Percentiles rank a stretch among this genome's conserved stretches.
phyloP scores from a whole-genome alignment of 2,113 vertebrate genomes.

The Neolamprologus fasciatus region DNA sequence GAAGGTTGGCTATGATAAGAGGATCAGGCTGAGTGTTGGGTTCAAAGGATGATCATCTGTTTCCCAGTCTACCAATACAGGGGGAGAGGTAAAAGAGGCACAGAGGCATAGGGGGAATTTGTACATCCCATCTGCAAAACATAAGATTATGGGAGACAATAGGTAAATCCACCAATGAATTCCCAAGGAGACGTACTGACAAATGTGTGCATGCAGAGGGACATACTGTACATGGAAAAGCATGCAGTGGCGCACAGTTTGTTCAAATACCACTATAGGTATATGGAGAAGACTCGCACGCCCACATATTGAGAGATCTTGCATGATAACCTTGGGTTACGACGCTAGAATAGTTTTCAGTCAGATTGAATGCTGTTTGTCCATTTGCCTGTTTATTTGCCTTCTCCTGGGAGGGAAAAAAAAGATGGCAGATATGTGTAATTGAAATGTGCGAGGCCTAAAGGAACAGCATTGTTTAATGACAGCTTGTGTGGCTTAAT shows the following conservation, averaged over 20 bases:
- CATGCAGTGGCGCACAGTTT: not conserved
- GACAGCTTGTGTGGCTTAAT: constrained; percentile 30
- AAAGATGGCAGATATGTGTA: constrained; percentile 6
- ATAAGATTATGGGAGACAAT: constrained; percentile 64
- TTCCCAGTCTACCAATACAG: constrained; percentile 41
- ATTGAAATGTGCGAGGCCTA: constrained; percentile 45
- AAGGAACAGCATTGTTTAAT: constrained; percentile 23
- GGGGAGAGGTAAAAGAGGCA: not conserved
- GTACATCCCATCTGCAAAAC: constrained; percentile 58
- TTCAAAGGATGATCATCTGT: constrained; percentile 64
- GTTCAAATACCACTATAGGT: not conserved
- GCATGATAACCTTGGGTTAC: constrained; percentile 8
- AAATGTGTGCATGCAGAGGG: not conserved
- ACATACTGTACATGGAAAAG: not conserved
- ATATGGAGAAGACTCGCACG: not conserved
- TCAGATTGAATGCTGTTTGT: constrained; percentile 41
- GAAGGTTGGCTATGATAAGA: constrained; percentile 66
- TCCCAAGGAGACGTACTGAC: constrained; percentile 2
- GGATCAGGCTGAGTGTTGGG: constrained; percentile 67
- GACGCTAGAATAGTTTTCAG: not conserved
- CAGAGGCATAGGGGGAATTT: constrained; percentile 10
- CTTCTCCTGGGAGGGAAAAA: not conserved
- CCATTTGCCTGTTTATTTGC: constrained; percentile 16
- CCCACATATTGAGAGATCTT: not conserved
- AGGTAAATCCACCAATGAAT: constrained; percentile 45